Conservation (phyloP, 2,888 invertebrate genomes). For the Neocrepidodera transversa region DNA sequence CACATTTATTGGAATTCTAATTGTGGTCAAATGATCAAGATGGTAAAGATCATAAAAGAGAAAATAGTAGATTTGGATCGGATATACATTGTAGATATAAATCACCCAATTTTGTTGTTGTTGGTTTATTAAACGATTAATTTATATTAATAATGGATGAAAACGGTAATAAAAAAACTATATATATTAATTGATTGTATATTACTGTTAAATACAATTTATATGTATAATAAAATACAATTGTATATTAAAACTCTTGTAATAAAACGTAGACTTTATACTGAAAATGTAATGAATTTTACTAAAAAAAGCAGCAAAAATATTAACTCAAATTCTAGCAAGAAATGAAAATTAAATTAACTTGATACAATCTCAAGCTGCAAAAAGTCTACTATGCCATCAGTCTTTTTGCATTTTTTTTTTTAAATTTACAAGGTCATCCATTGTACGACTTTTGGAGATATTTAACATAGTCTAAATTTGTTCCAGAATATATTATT, state of each 20-base stretch:
- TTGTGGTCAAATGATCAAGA: too few species aligned
- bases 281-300: constrained; percentile 34
- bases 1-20: too few species aligned
- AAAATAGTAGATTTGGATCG: too few species aligned
- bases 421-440: constrained; percentile 33
- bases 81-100: too few species aligned
- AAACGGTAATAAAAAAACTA: not conserved
- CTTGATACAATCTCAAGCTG: constrained; percentile 38
- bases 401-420: constrained; percentile 51
- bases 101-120: too few species aligned
- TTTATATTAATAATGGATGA: too few species aligned
- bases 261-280: constrained; percentile 42
- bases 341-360: constrained; percentile 26
- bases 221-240: constrained; percentile 49
- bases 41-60: too few species aligned
- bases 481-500: too few species aligned
- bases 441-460: constrained; percentile 27
- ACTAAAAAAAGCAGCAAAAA: constrained; percentile 20
- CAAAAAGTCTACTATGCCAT: constrained; percentile 51
- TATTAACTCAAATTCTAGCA: constrained; percentile 18
- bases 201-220: constrained; percentile 46
- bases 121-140: too few species aligned
- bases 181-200: constrained; percentile 29
- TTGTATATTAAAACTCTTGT: constrained; percentile 47
- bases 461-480: too few species aligned